Base-by-base conservation (phyloP, 1,140 invertebrate species). In the Saccostrea echinata region DNA sequence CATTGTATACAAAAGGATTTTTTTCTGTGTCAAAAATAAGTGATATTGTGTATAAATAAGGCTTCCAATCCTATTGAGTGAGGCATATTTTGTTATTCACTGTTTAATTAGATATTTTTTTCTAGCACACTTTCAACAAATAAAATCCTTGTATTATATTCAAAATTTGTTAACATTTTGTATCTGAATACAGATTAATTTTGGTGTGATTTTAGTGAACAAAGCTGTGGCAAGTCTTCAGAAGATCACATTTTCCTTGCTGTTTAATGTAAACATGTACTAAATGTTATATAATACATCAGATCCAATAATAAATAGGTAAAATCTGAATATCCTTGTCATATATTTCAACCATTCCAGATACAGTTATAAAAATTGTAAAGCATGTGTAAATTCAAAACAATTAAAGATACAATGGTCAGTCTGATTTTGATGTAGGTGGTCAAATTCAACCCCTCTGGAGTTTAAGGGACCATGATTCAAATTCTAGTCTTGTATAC, bases 201-300 rank as follows among this genome's bases (percentile, higher is more conserved):
- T 61, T 1, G 18, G 55, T 61, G 16, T 21, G 55, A 18, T 18
- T 61, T 61, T 61, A 61, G 55, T n/a, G n/a, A 57, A 57, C 55
- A 57, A 61, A 61, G 55, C 55, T 61, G 18, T 21, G n/a, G n/a
- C 55, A 61, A n/a, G 18, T 43, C 24, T 76, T 30, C 68, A 76
- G 27, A 76, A 76, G n/a, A 76, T 76, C 27, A 30, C 68, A 30
- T 76, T 33, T 76, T 76, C 68, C 18, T 76, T 76, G 68, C 68
- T 76, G 68, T 76, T 30, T 30, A 13, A 30, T 76, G 68, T 76
- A 76, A 76, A 76, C 68, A 11, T 76, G 11, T 76, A 71, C 64
- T 71, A 33, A 76, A 76, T 76, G 68, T 76, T 76, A 35, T 64
- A 64, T 30, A 1, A 30, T 33, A 76, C 24, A 76, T 76, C 68